These are phyloP conservation scores for Machimus rusticus DNA, from an alignment of 2,888 invertebrate species.

Conservation along the genomic window DNA sequence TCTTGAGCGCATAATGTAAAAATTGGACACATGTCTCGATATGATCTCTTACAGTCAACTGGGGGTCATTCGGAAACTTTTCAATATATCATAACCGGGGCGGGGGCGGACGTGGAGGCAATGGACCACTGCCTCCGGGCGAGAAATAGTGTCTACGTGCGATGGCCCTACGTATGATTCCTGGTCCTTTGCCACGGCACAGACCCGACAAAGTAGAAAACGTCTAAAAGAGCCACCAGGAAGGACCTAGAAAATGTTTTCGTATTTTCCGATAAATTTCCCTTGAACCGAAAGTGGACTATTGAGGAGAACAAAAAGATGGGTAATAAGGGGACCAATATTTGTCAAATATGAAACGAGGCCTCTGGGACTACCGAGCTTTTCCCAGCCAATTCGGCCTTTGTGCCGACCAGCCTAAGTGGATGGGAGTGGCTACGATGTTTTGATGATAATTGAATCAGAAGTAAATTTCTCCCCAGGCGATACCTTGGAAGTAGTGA, in stretches of 20 bases:
- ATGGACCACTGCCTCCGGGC: not conserved
- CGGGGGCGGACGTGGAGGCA: not conserved
- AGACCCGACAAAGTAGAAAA: not conserved
- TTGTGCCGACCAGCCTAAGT: not conserved
- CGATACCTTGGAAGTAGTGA: not conserved
- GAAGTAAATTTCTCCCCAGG: slow-evolving; percentile 21
- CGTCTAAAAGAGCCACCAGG: not conserved
- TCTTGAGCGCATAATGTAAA: slow-evolving; percentile 43
- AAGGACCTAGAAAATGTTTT: slow-evolving; percentile 29
- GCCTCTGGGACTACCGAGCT: slow-evolving; percentile 5
- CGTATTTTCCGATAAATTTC: slow-evolving; percentile 22
- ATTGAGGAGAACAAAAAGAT: slow-evolving; percentile 10
- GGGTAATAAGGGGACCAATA: slow-evolving; percentile 28
- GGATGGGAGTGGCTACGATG: not conserved
- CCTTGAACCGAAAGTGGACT: not conserved
- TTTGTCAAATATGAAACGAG: slow-evolving; percentile 29
- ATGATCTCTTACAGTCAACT: slow-evolving; percentile 45
- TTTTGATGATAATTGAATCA: slow-evolving; percentile 38
- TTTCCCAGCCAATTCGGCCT: not conserved
- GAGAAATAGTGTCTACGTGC: slow-evolving; percentile 7
- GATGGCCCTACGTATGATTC: not conserved
- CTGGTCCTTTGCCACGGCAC: not conserved
- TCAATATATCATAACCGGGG: slow-evolving; percentile 45
- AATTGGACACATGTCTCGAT: slow-evolving; percentile 47
- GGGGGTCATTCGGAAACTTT: slow-evolving; percentile 43